Conservation (phyloP, 1,140 invertebrate species). For the Drosophila littoralis region DNA sequence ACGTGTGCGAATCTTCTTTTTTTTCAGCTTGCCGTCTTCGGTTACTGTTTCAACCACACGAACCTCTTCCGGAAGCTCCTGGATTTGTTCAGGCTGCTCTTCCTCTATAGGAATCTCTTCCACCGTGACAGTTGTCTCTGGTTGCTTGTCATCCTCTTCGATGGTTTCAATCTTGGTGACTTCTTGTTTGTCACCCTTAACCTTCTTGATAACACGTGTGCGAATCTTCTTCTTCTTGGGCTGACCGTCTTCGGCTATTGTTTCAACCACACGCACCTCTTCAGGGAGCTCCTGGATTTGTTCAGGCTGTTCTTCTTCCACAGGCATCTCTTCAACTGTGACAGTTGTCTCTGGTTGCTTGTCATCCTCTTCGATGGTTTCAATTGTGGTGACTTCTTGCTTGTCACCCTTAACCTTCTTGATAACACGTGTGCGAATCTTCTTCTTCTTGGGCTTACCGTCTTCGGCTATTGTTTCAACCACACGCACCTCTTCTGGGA, state of each 20-base stretch:
- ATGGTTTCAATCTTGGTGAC: slow-evolving; percentile 76
- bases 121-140: slow-evolving; percentile 63
- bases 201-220: neutral
- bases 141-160: slow-evolving; percentile 76
- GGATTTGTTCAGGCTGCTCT: slow-evolving; percentile 31
- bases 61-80: slow-evolving; percentile 64
- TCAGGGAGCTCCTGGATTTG: slow-evolving; percentile 21
- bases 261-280: slow-evolving; percentile 71
- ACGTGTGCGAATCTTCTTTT: slow-evolving; percentile 60
- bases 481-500: slow-evolving; percentile 52
- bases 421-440: slow-evolving; percentile 64
- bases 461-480: slow-evolving; percentile 30
- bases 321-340: slow-evolving; percentile 36
- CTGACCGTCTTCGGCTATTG: neutral
- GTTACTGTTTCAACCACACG: slow-evolving; percentile 48
- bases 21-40: slow-evolving; percentile 64
- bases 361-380: slow-evolving; percentile 67
- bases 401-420: slow-evolving; percentile 61
- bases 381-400: slow-evolving; percentile 69
- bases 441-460: slow-evolving; percentile 48
- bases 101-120: slow-evolving; percentile 45
- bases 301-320: slow-evolving; percentile 53
- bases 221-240: neutral
- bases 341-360: slow-evolving; percentile 61
- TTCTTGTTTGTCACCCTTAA: slow-evolving; percentile 66